These are phyloP conservation scores for Rotaria sp. DNA, from an alignment of 2,888 invertebrate species.

Conservation along the genomic window DNA sequence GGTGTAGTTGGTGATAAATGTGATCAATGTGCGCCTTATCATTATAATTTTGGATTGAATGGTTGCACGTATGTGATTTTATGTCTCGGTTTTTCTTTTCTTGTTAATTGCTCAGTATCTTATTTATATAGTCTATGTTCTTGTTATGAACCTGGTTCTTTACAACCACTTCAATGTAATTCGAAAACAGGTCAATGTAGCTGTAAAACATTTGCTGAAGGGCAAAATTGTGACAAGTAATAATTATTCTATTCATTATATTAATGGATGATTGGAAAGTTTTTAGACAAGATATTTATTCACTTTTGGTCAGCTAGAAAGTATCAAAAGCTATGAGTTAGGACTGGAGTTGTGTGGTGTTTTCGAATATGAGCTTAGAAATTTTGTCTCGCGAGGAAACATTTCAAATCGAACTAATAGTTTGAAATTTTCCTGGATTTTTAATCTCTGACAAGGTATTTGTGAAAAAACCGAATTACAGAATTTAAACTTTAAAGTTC, in stretches of 20 bases:
- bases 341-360: too few relatives aligned
- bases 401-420: too few relatives aligned
- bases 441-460: too few relatives aligned
- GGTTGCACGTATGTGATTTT: slow-evolving; percentile 65
- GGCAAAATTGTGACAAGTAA: slow-evolving; percentile 78
- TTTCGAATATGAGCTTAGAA: too few relatives aligned
- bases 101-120: slow-evolving; percentile 1
- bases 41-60: slow-evolving; percentile 76
- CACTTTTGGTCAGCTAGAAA: too few relatives aligned
- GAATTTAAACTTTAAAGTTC: too few relatives aligned
- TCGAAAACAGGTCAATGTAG: slow-evolving; percentile 64
- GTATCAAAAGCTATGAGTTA: too few relatives aligned
- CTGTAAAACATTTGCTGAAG: slow-evolving; percentile 73
- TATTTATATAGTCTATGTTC: slow-evolving; percentile 68
- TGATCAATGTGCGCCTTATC: slow-evolving; percentile 75
- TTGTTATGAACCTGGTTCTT: slow-evolving; percentile 75
- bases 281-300: too few relatives aligned
- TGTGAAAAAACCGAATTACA: too few relatives aligned
- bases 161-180: slow-evolving; percentile 77
- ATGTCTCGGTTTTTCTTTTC: not conserved
- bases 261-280: too few relatives aligned
- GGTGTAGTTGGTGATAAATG: slow-evolving; percentile 91
- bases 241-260: slow-evolving; percentile 46
- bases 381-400: too few relatives aligned
- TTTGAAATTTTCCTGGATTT: too few relatives aligned